Conservation (phyloP, 2,797 vertebrate species). For the Diplodus sargus region DNA sequence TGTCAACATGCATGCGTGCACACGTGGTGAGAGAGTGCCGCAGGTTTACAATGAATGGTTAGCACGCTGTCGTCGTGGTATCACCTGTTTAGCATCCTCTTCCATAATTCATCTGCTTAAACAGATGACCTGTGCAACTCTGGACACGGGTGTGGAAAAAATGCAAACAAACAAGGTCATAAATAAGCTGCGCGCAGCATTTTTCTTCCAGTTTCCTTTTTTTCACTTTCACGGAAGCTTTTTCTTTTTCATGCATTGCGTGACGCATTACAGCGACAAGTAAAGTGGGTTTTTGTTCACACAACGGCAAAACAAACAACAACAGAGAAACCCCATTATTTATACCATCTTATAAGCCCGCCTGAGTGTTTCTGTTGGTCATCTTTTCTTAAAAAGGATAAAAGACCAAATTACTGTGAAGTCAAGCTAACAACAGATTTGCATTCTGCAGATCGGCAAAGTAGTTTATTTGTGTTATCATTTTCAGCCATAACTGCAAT, state of each 20-base stretch:
- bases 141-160: conserved; percentile 63
- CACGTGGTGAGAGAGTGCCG: conserved; percentile 1
- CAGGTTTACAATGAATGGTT: conserved; percentile 37
- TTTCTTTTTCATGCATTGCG: conserved; percentile 21
- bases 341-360: conserved; percentile 54
- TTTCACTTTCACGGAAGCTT: conserved; percentile 35
- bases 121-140: conserved; percentile 74
- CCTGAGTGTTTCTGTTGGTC: not conserved
- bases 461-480: too few species aligned
- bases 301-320: conserved; percentile 19
- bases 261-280: conserved; percentile 46
- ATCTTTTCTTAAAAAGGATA: conserved; percentile 21
- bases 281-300: conserved; percentile 16
- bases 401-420: not conserved
- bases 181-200: conserved; percentile 67
- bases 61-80: conserved; percentile 52
- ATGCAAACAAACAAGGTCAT: conserved; percentile 77
- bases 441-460: too few species aligned
- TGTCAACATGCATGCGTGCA: conserved; percentile 1
- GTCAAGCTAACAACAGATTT: too few species aligned
- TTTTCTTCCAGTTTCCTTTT: conserved; percentile 46
- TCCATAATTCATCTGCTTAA: conserved; percentile 79
- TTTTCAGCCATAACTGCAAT: too few species aligned
- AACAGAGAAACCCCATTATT: conserved; percentile 20
- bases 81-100: conserved; percentile 66